phyloP scores from a whole-genome alignment of 2,797 vertebrate species.

The Naso thynnoides region DNA sequence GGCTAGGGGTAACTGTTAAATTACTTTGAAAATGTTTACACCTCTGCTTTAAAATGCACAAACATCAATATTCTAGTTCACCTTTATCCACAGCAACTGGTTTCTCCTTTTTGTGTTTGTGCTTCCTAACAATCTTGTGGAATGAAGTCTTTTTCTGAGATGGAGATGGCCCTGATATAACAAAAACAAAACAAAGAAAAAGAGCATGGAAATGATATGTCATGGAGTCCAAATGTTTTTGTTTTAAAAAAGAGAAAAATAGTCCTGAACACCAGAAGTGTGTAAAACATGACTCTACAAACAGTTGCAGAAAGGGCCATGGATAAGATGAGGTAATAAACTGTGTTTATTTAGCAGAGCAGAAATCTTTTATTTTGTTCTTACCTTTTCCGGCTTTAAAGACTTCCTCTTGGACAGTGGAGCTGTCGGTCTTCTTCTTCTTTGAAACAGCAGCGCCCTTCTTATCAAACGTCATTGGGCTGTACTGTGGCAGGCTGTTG shows the following conservation, averaged over 20 bases:
- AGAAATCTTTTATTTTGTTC: slow-evolving; percentile 26
- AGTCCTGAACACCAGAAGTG: slow-evolving; percentile 41
- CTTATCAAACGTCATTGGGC: slow-evolving; percentile 96
- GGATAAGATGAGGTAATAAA: slow-evolving; percentile 61
- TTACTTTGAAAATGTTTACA: not conserved
- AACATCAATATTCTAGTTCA: slow-evolving; percentile 76
- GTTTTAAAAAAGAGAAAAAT: slow-evolving; percentile 53
- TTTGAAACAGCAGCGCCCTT: slow-evolving; percentile 91
- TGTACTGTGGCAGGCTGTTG: slow-evolving; percentile 98
- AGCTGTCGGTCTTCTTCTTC: slow-evolving; percentile 89
- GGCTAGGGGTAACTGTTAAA: not conserved
- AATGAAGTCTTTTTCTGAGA: slow-evolving; percentile 96
- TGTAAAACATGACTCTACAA: slow-evolving; percentile 31
- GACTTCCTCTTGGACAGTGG: slow-evolving; percentile 83
- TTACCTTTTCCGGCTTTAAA: slow-evolving; percentile 92
- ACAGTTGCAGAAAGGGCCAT: slow-evolving; percentile 38
- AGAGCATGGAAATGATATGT: slow-evolving; percentile 77
- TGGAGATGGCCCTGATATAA: slow-evolving; percentile 93
- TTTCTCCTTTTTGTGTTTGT: slow-evolving; percentile 96
- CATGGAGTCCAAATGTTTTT: slow-evolving; percentile 73
- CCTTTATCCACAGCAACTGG: slow-evolving; percentile 92
- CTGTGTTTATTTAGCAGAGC: slow-evolving; percentile 31
- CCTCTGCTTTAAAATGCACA: slow-evolving; percentile 27
- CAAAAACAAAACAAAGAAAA: slow-evolving; percentile 74
- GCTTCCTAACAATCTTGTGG: slow-evolving; percentile 98